Base-by-base conservation (phyloP, 2,888 invertebrate species). In the Strigamia maritima region DNA sequence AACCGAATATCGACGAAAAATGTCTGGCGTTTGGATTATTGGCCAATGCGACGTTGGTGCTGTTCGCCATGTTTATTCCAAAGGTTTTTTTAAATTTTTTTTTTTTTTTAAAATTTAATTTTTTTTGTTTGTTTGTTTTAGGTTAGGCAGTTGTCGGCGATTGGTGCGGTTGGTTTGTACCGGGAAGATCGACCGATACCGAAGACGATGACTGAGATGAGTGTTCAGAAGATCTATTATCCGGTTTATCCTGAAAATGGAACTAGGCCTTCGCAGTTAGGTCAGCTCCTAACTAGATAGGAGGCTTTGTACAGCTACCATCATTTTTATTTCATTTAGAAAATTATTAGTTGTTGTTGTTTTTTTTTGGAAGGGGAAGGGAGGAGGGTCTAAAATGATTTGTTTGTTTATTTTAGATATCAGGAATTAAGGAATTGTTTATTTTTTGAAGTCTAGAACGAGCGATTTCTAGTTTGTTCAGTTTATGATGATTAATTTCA, bases 181-280 rank as follows among this genome's bases (percentile, higher is more conserved):
- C 49, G 74, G 7, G 80, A 80, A 28, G 80, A 80, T 19, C 44
- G 44, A 24, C 75, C 75, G 24, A 76, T 79, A 19, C 65, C 77
- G 19, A 80, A 80, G 22, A 76, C 80, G 2, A 80, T 80, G 24
- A 79, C 75, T n/a, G 80, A 80, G 40, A 44, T 80, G 80, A 77
- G 79, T 7, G 80, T 80, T 8, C 80, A 80, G 76, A 80, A 79
- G 31, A 78, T 80, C 35, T 80, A 79, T 35, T 80, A 79, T 26
- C 80, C 80, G 12, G 80, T 80, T 4, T 80, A 80, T 38, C 76
- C 77, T 0, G 79, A 77, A n/a, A 82, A 22, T 60, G 83, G 35
- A 81, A 82, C 26, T 94, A 95, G 85, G 90, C 93, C 26, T 97
- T 97, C 97, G 94, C 95, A 54, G 91, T 95, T 82, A 78, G 78